Conservation (phyloP, 2,797 vertebrate species). For the Tiaroga cobitis region DNA sequence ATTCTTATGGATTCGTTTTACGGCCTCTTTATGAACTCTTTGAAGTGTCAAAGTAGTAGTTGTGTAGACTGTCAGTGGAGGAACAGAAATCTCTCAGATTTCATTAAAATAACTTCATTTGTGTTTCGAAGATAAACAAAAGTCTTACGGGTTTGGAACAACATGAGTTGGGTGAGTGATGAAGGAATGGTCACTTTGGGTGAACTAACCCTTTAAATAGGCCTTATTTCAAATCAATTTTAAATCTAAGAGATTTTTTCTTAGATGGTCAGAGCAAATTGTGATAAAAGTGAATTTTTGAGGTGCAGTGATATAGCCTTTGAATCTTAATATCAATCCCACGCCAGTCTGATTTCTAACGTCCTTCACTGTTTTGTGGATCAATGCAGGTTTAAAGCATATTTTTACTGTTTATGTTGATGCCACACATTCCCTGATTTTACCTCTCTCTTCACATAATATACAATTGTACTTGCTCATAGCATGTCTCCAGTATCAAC, state of each 20-base stretch:
- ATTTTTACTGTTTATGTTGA: not conserved
- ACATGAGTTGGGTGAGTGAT: no score
- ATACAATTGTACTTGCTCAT: constrained; percentile 14
- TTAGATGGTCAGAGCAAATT: not conserved
- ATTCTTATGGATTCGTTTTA: no score
- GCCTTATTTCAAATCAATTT: not conserved
- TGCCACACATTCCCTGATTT: not conserved
- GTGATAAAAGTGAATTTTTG: not conserved
- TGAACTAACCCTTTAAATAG: no score
- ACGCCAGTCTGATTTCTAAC: constrained; percentile 13
- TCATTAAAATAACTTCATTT: no score
- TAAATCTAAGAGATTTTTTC: constrained; percentile 8
- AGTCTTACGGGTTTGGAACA: no score
- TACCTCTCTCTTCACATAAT: constrained; percentile 4
- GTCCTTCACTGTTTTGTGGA: constrained; percentile 10
- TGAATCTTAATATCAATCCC: constrained; percentile 23
- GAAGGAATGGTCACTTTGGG: no score
- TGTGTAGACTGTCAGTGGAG: no score
- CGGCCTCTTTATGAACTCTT: no score
- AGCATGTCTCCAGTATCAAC: constrained; percentile 6
- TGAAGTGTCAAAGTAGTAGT: no score
- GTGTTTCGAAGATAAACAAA: no score
- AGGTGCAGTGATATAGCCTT: not conserved
- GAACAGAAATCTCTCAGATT: no score
- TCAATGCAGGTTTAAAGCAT: constrained; percentile 4